Conservation (phyloP, 92 coral and sea anemone genomes). For the Umimayanthus chanpuru region DNA sequence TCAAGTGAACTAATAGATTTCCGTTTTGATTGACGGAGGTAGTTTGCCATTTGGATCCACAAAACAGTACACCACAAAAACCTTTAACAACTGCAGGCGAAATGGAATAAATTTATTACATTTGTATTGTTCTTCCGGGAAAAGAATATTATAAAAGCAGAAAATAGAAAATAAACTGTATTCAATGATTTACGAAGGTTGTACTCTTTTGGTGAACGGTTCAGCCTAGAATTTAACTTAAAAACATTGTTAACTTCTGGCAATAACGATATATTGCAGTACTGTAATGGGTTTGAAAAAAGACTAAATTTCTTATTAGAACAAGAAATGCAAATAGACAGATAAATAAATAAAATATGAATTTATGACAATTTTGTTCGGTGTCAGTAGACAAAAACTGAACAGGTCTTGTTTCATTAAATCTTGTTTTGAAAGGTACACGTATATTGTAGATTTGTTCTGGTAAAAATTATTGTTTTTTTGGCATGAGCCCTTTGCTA, state of each 20-base stretch:
- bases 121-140: not conserved
- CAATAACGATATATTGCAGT: not conserved
- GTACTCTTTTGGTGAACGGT: not conserved
- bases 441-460: too few species aligned
- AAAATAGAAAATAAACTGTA: not conserved
- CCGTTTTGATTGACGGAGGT: not conserved
- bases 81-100: not conserved
- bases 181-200: not conserved
- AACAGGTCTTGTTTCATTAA: not conserved
- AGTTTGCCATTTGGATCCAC: not conserved
- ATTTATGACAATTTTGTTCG: not conserved
- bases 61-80: not conserved
- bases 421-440: too few species aligned
- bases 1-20: not conserved
- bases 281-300: not conserved
- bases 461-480: too few species aligned
- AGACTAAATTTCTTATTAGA: not conserved
- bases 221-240: not conserved
- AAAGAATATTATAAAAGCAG: not conserved
- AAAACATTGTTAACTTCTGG: not conserved
- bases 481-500: too few species aligned
- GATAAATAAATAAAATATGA: slow-evolving; percentile 9
- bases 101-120: not conserved
- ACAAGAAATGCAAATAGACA: slow-evolving; percentile 15
- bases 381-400: not conserved